Conservation (phyloP, 2,888 invertebrate genomes). For the Eudemis profundana region DNA sequence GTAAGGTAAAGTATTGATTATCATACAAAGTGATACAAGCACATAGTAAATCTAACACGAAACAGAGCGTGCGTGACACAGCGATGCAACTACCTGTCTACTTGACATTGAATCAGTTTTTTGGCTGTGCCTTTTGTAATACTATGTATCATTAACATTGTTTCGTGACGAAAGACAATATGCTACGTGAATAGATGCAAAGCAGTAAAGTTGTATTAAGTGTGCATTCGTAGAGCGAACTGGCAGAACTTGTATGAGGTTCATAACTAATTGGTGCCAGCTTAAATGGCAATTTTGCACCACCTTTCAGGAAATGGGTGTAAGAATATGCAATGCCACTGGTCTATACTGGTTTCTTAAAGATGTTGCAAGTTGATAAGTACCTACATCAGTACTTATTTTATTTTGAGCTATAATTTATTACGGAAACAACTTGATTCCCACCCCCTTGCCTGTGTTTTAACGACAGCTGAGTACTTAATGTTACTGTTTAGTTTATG, state of each 20-base stretch:
- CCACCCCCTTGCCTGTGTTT: too few species aligned
- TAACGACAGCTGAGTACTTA: too few species aligned
- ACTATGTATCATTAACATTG: constrained; percentile 28
- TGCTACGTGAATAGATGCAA: constrained; percentile 13
- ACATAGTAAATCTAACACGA: constrained; percentile 2
- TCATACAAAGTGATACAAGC: neutral
- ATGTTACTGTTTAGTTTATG: too few species aligned
- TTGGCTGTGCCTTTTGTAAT: constrained; percentile 29
- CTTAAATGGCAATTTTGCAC: constrained; percentile 13
- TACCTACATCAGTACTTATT: neutral
- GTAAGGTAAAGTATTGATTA: neutral
- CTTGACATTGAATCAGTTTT: constrained; percentile 39
- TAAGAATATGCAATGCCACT: constrained; percentile 6
- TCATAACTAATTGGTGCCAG: constrained; percentile 12
- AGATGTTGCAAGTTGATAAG: constrained; percentile 15
- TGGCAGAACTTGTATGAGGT: neutral
- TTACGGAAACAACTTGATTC: neutral
- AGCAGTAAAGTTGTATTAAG: constrained; percentile 20
- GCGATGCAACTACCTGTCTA: constrained; percentile 19
- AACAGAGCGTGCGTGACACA: constrained; percentile 22
- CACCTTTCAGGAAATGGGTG: constrained; percentile 23
- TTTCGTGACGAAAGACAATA: constrained; percentile 39
- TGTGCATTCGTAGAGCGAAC: constrained; percentile 12
- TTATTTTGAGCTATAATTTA: neutral
- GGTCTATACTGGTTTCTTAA: constrained; percentile 1